Evolutionary conservation across 2,888 invertebrate genomes (phyloP), one percentile per base, ranked within the genome.

Genomic region (Parascotia fuliginaria): DNA sequence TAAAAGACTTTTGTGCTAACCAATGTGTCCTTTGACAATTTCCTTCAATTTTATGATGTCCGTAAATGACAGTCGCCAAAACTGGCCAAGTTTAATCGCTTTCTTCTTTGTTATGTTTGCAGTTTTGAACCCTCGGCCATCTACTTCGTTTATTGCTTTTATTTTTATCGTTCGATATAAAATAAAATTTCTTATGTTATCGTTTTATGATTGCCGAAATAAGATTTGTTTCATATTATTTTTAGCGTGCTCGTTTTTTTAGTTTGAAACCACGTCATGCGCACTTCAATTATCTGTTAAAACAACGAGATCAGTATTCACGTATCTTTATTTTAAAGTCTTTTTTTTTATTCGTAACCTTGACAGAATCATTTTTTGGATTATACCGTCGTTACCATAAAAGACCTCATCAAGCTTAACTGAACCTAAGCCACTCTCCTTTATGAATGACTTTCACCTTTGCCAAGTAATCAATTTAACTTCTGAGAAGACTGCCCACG

Each of bases 51-150:
- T 67, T 65, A 69, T 57, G 52, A 48, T 52, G 41, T 46, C 36
- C 39, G 44, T 55, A 61, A 61, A 56, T 52, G 50, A 45, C 52
- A 42, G 48, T 67, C 55, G 50, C 44, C 45, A 42, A 60, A 65
- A 73, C 63, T 63, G 69, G 60, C 57, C 42, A 82, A 81, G 68
- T 81, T 81, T 70, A 80, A 81, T 75, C 77, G 80, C 70, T 75
- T 79, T 57, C 44, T 52, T 53, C 54, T 46, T 56, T 55, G 50
- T 58, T 63, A 55, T 50, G 41, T 49, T 41, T 50, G 34, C 52
- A 57, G 59, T 58, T 53, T 40, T 41, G 42, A 43, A 45, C 66
- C 71, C 73, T 67, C 59, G 55, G 44, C 46, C 53, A 48, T 56
- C 48, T 38, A 40, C 27, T 42, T 52, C 50, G 60, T 69, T 64